phyloP scores from a whole-genome alignment of 2,888 invertebrate genomes.

The Phragmatobia fuliginosa region DNA sequence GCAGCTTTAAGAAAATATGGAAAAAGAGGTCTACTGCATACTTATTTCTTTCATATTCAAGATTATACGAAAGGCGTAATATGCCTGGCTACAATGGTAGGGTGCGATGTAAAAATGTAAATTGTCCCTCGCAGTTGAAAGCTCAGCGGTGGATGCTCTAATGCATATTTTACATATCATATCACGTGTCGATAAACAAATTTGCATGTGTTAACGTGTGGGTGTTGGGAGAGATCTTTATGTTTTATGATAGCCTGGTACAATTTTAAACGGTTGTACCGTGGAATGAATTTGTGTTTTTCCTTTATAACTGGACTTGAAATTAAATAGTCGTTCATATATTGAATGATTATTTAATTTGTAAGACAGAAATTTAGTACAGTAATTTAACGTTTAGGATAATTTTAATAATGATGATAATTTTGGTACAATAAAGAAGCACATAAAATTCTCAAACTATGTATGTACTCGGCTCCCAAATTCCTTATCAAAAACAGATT shows the following conservation, averaged over 20 bases:
- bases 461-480: neutral
- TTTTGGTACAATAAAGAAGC: neutral
- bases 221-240: slow-evolving; percentile 29
- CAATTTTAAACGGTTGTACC: slow-evolving; percentile 21
- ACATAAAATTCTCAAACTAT: neutral
- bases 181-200: slow-evolving; percentile 64
- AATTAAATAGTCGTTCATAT: neutral
- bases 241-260: slow-evolving; percentile 50
- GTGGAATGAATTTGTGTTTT: neutral
- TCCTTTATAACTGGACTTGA: neutral
- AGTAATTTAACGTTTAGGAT: neutral
- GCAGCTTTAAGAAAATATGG: slow-evolving; percentile 35
- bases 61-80: slow-evolving; percentile 28
- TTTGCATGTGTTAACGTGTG: slow-evolving; percentile 54
- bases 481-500: neutral
- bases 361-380: too few species aligned
- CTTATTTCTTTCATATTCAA: slow-evolving; percentile 37
- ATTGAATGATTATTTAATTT: too few species aligned
- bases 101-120: slow-evolving; percentile 63
- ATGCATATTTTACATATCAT: slow-evolving; percentile 65
- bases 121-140: slow-evolving; percentile 58
- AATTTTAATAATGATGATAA: neutral
- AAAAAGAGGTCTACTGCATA: slow-evolving; percentile 26
- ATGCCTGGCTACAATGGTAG: slow-evolving; percentile 36
- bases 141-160: slow-evolving; percentile 45